These are phyloP conservation scores for Apis dorsata DNA, from an alignment of 1,140 invertebrate genomes.

Conservation along the genomic window DNA sequence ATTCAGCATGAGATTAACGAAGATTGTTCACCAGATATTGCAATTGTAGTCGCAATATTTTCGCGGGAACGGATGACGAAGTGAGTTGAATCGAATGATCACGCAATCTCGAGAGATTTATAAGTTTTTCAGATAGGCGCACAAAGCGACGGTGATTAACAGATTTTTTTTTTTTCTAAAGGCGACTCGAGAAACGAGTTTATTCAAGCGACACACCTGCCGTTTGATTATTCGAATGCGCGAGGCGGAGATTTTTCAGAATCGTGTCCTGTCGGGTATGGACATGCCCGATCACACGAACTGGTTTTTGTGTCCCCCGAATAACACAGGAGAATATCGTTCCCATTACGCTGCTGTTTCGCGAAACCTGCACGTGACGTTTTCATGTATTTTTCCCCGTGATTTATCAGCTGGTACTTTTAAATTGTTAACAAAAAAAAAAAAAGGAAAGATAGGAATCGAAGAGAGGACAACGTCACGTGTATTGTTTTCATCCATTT, in stretches of 20 bases:
- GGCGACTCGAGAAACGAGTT: not conserved
- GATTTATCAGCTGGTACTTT: slow-evolving; percentile 33
- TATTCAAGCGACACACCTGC: slow-evolving; percentile 27
- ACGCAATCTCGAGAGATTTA: no score
- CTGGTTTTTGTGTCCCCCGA: slow-evolving; percentile 33
- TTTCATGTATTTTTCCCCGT: slow-evolving; percentile 3
- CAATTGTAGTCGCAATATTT: no score
- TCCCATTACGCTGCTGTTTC: slow-evolving; percentile 34
- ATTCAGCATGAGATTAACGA: no score
- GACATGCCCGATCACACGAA: slow-evolving; percentile 32
- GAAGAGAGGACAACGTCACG: not conserved
- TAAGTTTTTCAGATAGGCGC: not conserved
- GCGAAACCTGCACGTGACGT: slow-evolving; percentile 28
- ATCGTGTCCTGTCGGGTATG: not conserved
- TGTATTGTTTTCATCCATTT: not conserved
- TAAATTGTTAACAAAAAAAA: slow-evolving; percentile 4
- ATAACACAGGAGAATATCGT: slow-evolving; percentile 42
- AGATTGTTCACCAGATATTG: no score
- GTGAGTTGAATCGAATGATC: not conserved
- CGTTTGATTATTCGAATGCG: slow-evolving; percentile 35
- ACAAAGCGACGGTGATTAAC: not conserved
- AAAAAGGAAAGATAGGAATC: not conserved
- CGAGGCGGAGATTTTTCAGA: slow-evolving; percentile 8
- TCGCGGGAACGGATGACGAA: not conserved
- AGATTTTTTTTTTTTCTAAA: not conserved